Base-by-base conservation (phyloP, 2,113 vertebrate genomes). In the Tragelaphus scriptus region DNA sequence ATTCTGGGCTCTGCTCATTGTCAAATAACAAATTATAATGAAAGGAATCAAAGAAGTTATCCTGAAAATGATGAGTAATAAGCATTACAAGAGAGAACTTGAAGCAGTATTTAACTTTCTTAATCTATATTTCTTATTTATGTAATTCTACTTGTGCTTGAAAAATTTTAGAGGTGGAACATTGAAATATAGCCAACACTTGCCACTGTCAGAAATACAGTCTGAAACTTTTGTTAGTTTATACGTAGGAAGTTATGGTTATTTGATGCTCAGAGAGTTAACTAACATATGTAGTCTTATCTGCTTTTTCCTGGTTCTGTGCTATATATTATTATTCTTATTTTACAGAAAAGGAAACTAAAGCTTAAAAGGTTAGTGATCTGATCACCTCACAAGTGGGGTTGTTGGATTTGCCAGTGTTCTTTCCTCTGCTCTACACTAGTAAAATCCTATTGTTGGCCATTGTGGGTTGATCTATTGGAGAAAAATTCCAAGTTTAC, bases 21-120 rank as follows among this genome's bases (percentile, higher is more conserved):
- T 95, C n/a, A 93, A 89, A 47, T 81, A 95, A 51, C 51, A 75
- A 32, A 79, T 92, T 96, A 23, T 93, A 53, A 84, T 95, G 49
- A 86, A 91, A 68, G 49, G 91, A 92, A 94, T 88, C 3, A 77
- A 40, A 86, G 51, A 63, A 77, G 11, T 71, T 82, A 21, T 90
- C 40, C 84, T 87, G 80, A 94, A 96, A 92, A 68, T n/a, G 55
- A n/a, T 84, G 44, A 25, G 47, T 85, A 63, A 75, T 95, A 88
- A 87, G 5, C 49, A 23, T 95, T 85, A 85, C 2, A 61, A 84
- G 86, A 96, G 61, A 91, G 51, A 94, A 59, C 68, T 94, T 89
- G n/a, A 3, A 32, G 15, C 12, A 80, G 1, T 49, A 13, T 85
- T 49, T 88, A 95, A n/a, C 14, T 71, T 68, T 90, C 47, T 80